phyloP scores from a whole-genome alignment of 1,140 invertebrate genomes.

The Trachymyrmex cornetzi region DNA sequence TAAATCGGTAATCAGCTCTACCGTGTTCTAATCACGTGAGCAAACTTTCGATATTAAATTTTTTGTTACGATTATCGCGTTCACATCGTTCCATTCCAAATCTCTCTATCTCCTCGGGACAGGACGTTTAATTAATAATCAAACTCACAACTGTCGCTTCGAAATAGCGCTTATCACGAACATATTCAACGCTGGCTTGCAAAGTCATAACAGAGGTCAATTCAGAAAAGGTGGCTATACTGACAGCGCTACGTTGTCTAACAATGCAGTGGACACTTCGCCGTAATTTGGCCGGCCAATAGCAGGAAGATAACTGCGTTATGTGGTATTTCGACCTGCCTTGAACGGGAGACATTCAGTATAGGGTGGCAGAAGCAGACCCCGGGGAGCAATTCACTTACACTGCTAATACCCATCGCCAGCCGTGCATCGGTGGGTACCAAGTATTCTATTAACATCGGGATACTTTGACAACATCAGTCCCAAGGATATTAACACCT shows the following conservation, averaged over 20 bases:
- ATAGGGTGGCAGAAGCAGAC: slow-evolving; percentile 39
- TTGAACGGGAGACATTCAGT: slow-evolving; percentile 50
- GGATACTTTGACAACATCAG: slow-evolving; percentile 34
- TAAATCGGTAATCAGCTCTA: background rate
- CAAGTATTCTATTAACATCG: slow-evolving; percentile 71
- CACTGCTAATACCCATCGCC: slow-evolving; percentile 65
- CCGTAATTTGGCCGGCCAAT: slow-evolving; percentile 60
- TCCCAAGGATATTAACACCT: background rate
- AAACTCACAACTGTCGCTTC: background rate
- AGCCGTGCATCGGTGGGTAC: background rate
- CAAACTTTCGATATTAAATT: slow-evolving; percentile 40
- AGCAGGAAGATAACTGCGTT: slow-evolving; percentile 65
- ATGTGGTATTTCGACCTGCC: slow-evolving; percentile 52
- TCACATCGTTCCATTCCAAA: background rate
- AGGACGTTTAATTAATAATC: slow-evolving; percentile 54
- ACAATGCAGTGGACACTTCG: slow-evolving; percentile 56
- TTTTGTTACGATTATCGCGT: slow-evolving; percentile 12
- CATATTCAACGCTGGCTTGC: slow-evolving; percentile 11
- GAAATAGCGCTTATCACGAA: slow-evolving; percentile 40
- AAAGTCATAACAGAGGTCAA: slow-evolving; percentile 52
- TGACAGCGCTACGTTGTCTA: background rate
- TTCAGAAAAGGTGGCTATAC: slow-evolving; percentile 52
- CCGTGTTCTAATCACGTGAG: slow-evolving; percentile 1
- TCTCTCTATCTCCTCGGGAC: slow-evolving; percentile 1
- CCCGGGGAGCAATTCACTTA: slow-evolving; percentile 69